These are phyloP conservation scores for Carollia perspicillata DNA, from an alignment of 2,113 vertebrate genomes.

Conservation along the genomic window DNA sequence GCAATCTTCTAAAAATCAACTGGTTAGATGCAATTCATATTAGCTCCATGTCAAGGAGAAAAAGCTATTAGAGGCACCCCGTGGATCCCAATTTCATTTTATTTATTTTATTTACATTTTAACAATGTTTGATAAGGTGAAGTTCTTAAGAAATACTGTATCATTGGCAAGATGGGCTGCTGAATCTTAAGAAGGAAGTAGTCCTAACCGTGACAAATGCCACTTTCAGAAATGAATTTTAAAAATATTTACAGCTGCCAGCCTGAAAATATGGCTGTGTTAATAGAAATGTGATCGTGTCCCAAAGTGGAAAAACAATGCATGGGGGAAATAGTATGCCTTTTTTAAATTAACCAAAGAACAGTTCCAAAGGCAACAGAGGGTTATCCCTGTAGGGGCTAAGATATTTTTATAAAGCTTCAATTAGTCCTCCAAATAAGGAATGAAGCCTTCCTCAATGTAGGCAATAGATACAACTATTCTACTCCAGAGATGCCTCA, in stretches of 20 bases:
- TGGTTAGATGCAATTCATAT: slow-evolving; percentile 66
- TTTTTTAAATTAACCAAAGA: neutral
- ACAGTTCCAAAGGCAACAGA: neutral
- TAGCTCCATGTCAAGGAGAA: slow-evolving; percentile 68
- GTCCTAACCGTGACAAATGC: slow-evolving; percentile 52
- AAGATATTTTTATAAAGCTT: neutral
- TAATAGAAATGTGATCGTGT: slow-evolving; percentile 32
- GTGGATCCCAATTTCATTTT: slow-evolving; percentile 74
- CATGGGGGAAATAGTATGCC: neutral
- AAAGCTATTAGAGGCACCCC: slow-evolving; percentile 75
- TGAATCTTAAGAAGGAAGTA: slow-evolving; percentile 76
- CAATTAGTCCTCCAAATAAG: neutral
- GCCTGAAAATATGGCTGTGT: slow-evolving; percentile 55
- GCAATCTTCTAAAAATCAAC: slow-evolving; percentile 48
- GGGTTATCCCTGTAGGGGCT: neutral
- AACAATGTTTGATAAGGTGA: slow-evolving; percentile 75
- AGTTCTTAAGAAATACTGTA: slow-evolving; percentile 76
- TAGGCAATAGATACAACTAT: neutral
- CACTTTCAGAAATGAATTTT: slow-evolving; percentile 64
- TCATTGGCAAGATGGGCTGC: slow-evolving; percentile 62
- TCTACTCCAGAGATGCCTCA: neutral
- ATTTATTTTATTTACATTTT: slow-evolving; percentile 83
- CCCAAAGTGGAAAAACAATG: slow-evolving; percentile 34
- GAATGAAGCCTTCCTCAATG: neutral
- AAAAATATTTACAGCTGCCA: slow-evolving; percentile 66